Evolutionary conservation across 2,797 vertebrate genomes (phyloP).

Genomic region (Syndactyla subalaris): DNA sequence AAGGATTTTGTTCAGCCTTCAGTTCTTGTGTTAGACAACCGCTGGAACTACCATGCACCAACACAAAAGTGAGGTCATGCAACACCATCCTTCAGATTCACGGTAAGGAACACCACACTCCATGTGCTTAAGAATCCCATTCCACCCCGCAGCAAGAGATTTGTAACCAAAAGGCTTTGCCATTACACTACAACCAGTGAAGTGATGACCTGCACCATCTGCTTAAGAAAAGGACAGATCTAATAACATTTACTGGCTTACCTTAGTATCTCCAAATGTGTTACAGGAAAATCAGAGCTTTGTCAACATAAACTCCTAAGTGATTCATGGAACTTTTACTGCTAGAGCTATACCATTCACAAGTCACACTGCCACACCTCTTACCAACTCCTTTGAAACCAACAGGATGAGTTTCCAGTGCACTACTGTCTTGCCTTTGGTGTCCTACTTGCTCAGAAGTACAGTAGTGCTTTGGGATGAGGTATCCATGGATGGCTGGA

Average conservation of each 20-base stretch:
- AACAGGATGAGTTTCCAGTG: neutral
- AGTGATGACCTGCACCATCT: fast-evolving
- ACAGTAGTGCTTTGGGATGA: neutral
- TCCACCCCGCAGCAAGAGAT: neutral
- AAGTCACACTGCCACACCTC: neutral
- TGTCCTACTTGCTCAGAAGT: neutral
- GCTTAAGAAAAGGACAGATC: neutral
- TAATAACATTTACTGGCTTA: neutral
- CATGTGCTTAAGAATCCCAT: fast-evolving
- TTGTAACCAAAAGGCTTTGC: neutral
- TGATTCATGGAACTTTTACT: neutral
- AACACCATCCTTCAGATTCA: neutral
- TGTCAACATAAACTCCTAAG: neutral
- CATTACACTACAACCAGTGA: neutral
- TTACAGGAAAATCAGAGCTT: neutral
- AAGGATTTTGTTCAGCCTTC: neutral
- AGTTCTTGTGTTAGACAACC: neutral
- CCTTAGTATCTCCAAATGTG: neutral
- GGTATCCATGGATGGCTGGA: fast-evolving
- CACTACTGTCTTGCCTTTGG: neutral
- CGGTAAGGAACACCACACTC: neutral
- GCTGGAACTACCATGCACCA: fast-evolving
- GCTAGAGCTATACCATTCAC: neutral
- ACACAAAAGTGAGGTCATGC: neutral
- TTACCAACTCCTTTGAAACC: neutral